Base-by-base conservation (phyloP, 2,113 vertebrate species). In the Ageneiosus marmoratus region DNA sequence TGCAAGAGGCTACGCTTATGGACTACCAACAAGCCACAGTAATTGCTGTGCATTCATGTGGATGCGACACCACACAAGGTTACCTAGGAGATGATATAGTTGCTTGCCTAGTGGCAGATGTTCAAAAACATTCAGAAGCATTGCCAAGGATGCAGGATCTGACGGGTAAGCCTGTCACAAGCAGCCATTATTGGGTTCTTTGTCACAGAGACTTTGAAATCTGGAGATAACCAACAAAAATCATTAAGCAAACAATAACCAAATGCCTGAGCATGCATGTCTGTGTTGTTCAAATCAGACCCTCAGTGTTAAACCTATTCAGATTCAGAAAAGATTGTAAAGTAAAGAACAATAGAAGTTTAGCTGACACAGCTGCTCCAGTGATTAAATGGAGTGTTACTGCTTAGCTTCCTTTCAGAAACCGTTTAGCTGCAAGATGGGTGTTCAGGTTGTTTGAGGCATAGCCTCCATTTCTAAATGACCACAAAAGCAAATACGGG, bases 111-210 rank as follows among this genome's bases (percentile, higher is more conserved):
- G 70, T 56, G 41, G 73, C 80, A 87, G 86, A 87, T 85, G 80
- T 85, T 85, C 84, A 70, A 60, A 67, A 72, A 87, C 86, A 85
- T 87, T 87, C 86, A 83, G 48, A 75, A 83, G 77, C 74, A 67
- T 63, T 55, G 48, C 60, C 86, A 83, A 85, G 84, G 84, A 70
- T 84, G 51, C 51, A 6, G 56, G 34, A 58, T 83, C 63, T 83
- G 81, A 83, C 27, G 18, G 62, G 85, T 44, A 34, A 84, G 51
- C 73, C 85, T n/a, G 63, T 74, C 46, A 60, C 24, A 37, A 72
- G 75, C 53, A 77, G 67, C 73, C 51, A 78, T 83, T 86, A 83
- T 81, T 73, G 78, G 69, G 78, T 81, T 81, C 44, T 44, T 73
- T 24, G 82, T 80, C 78, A 60, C 60, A 51, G 9, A 77, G 82